Evolutionary conservation across 2,888 invertebrate genomes (phyloP), one percentile per base, ranked within the genome.

Genomic region (Agrotis segetum): DNA sequence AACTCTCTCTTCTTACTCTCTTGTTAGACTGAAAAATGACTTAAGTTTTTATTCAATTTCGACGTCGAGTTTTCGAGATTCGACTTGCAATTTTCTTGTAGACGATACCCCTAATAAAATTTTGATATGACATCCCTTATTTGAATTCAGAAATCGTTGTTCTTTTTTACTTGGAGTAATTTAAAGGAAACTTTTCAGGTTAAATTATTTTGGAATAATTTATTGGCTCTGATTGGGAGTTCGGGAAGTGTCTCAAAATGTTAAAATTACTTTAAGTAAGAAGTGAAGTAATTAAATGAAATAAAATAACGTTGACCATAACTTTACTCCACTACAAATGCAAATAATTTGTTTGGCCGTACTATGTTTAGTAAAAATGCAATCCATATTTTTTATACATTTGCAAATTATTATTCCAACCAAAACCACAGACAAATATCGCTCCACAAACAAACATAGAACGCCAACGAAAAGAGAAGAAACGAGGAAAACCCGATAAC

Each of bases 1-100:
- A 86, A 75, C 74, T 61, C 66, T 61, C 65, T 73, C 55, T 50
- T 68, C 66, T 70, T 29, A 14, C 49, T 72, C 40, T 61, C 56
- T 74, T 67, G 75, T 65, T 78, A 62, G 60, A 67, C 89, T 94
- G 95, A 95, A 94, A 93, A 95, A 95, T 93, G 89, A 90, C 83
- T 88, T 81, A 93, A 95, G 91, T 94, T 95, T 92, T 85, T 83
- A 79, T 86, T 86, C 77, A 85, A 85, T 85, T 83, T 83, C 81
- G 68, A 71, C 71, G 59, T 74, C 67, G 53, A 78, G 63, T 79
- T 77, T 72, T 16, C 68, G 34, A 72, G 55, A 72, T 58, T 70
- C 60, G 55, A 59, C 59, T 79, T 82, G 72, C 68, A 78, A 78
- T 81, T 78, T 81, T 67, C 64, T 71, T 77, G 61, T 71, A 79